Percentiles rank a stretch among this genome's conserved stretches.
These are phyloP conservation scores for Stichopus horrens DNA, from an alignment of 53 echinoderm and acorn worm genomes.

Conservation along the genomic window DNA sequence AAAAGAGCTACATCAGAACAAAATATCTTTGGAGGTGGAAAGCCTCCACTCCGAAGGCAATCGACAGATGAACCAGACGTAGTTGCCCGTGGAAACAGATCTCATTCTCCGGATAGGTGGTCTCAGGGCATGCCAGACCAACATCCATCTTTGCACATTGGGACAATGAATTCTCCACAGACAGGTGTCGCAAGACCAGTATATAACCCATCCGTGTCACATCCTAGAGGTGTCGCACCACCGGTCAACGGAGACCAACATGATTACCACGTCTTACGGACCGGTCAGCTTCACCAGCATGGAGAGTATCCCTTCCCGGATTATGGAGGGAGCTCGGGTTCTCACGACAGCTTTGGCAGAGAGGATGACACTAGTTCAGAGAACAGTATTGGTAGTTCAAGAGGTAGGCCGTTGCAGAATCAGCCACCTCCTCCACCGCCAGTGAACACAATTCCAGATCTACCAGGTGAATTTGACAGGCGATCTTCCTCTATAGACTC, in stretches of 20 bases:
- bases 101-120: conserved; percentile 35
- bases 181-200: background rate
- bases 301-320: conserved; percentile 55
- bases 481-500: background rate
- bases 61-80: background rate
- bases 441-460: conserved; percentile 51
- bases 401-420: background rate
- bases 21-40: background rate
- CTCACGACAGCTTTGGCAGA: conserved; percentile 17
- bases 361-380: conserved; percentile 47
- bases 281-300: background rate
- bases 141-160: conserved; percentile 3
- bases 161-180: background rate
- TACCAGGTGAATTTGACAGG: conserved; percentile 23
- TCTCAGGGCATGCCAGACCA: conserved; percentile 23
- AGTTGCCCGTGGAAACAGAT: background rate
- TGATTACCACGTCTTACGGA: conserved; percentile 11
- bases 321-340: conserved; percentile 41
- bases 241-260: background rate
- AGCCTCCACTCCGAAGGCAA: background rate
- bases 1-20: conserved; percentile 1
- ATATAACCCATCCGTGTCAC: conserved; percentile 11
- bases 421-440: conserved; percentile 56
- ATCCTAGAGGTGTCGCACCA: background rate
- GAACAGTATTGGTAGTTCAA: conserved; percentile 51